Percentiles rank a stretch among this genome's conserved stretches.
Evolutionary conservation across 1,140 invertebrate genomes (phyloP).

Genomic region (Neotoxoptera formosana): DNA sequence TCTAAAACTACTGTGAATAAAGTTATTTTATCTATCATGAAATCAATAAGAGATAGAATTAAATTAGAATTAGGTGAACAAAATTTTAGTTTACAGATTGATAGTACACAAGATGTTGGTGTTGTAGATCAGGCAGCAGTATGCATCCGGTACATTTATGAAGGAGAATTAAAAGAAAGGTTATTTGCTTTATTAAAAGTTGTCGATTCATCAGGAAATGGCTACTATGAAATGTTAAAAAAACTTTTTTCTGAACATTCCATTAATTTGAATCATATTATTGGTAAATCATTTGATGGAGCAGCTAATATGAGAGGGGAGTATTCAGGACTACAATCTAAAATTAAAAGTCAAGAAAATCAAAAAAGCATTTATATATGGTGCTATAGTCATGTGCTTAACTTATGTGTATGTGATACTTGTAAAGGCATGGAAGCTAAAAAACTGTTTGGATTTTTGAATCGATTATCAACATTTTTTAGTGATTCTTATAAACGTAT

Average conservation of each 20-base stretch:
- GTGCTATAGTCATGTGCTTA: slow-evolving; percentile 5
- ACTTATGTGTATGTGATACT: slow-evolving; percentile 4
- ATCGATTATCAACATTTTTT: slow-evolving; percentile 35
- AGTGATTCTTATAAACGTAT: slow-evolving; percentile 22
- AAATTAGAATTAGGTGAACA: slow-evolving; percentile 31
- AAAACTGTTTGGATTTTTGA: slow-evolving; percentile 9
- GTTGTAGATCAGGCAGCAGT: slow-evolving; percentile 38
- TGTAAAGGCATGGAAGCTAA: neutral
- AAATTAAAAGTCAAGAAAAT: neutral
- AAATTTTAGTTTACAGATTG: slow-evolving; percentile 22
- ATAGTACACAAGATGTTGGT: slow-evolving; percentile 42
- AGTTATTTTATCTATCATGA: slow-evolving; percentile 20
- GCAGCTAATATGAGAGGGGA: neutral
- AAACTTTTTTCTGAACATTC: slow-evolving; percentile 39
- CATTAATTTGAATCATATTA: neutral
- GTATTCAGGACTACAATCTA: neutral
- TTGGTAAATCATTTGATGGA: neutral
- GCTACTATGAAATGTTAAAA: slow-evolving; percentile 36
- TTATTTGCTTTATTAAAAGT: slow-evolving; percentile 28
- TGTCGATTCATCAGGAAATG: slow-evolving; percentile 12
- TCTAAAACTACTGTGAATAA: slow-evolving; percentile 26
- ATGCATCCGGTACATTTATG: slow-evolving; percentile 16
- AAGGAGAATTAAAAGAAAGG: slow-evolving; percentile 9
- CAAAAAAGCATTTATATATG: neutral
- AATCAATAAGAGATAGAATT: slow-evolving; percentile 11